Conservation (phyloP, 2,888 invertebrate species). For the Dichetophora obliterata region DNA sequence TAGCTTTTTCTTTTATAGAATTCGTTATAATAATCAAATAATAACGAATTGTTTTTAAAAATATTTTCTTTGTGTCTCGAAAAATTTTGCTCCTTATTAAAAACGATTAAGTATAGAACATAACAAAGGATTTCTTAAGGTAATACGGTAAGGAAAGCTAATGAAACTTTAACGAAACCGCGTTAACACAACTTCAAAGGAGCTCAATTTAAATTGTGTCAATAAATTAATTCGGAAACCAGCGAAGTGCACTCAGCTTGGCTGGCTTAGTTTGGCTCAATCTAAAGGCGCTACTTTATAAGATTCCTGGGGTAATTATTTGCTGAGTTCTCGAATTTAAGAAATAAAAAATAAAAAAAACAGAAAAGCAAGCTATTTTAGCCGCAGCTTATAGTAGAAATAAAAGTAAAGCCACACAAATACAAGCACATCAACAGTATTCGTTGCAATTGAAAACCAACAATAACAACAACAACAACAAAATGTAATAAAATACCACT, state of each 20-base stretch:
- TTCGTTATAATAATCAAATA: too few species aligned
- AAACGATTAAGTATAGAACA: too few species aligned
- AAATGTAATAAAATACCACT: conserved; percentile 9
- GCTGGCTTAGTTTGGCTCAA: too few species aligned
- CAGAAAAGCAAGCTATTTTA: not conserved
- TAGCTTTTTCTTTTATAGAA: too few species aligned
- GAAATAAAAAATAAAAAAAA: not conserved
- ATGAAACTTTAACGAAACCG: too few species aligned
- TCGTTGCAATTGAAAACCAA: conserved; percentile 26
- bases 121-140: too few species aligned
- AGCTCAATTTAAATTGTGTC: not conserved
- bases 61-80: too few species aligned
- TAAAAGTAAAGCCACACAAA: not conserved
- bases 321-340: not conserved
- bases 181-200: too few species aligned
- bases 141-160: too few species aligned
- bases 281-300: not conserved
- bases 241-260: not conserved
- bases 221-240: not conserved
- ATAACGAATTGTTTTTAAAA: too few species aligned
- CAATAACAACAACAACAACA: conserved; percentile 39
- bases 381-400: too few species aligned
- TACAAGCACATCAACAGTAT: not conserved
- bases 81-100: too few species aligned
- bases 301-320: not conserved